These are phyloP conservation scores for Shargacucullia verbasci DNA, from an alignment of 2,888 invertebrate species.

Conservation along the genomic window DNA sequence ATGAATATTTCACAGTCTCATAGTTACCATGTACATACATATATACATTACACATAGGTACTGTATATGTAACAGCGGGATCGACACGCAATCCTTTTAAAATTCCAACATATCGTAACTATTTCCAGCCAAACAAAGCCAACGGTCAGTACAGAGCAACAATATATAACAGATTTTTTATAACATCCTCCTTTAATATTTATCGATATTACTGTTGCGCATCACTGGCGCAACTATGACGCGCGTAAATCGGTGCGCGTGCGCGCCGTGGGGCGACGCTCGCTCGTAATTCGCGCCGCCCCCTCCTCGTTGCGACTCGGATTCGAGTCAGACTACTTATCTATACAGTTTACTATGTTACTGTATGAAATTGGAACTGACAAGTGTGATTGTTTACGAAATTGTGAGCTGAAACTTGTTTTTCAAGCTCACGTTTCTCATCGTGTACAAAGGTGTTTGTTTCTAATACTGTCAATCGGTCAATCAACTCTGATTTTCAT, in stretches of 20 bases:
- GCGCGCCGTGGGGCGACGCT: slow-evolving; percentile 82
- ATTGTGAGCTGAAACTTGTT: slow-evolving; percentile 12
- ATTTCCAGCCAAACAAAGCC: not conserved
- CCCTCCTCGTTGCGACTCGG: slow-evolving; percentile 58
- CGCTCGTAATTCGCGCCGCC: slow-evolving; percentile 84
- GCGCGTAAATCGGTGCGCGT: slow-evolving; percentile 88
- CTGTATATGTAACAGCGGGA: slow-evolving; percentile 7
- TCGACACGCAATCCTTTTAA: not conserved
- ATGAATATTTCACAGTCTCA: too few relatives aligned
- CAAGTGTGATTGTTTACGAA: slow-evolving; percentile 47
- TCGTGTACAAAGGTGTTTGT: not conserved
- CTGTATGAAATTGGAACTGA: slow-evolving; percentile 33
- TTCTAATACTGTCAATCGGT: not conserved
- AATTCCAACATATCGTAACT: not conserved
- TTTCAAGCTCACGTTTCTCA: not conserved
- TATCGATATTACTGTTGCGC: slow-evolving; percentile 43
- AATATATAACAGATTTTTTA: slow-evolving; percentile 3
- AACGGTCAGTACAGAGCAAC: not conserved
- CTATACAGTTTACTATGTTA: slow-evolving; percentile 45
- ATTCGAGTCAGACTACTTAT: slow-evolving; percentile 53
- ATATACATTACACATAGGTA: too few relatives aligned
- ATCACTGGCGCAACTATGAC: slow-evolving; percentile 70
- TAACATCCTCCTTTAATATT: slow-evolving; percentile 11
- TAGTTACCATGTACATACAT: too few relatives aligned
- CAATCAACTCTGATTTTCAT: not conserved